Evolutionary conservation across 2,113 vertebrate species (phyloP).

Genomic region (Alligator mississippiensis): DNA sequence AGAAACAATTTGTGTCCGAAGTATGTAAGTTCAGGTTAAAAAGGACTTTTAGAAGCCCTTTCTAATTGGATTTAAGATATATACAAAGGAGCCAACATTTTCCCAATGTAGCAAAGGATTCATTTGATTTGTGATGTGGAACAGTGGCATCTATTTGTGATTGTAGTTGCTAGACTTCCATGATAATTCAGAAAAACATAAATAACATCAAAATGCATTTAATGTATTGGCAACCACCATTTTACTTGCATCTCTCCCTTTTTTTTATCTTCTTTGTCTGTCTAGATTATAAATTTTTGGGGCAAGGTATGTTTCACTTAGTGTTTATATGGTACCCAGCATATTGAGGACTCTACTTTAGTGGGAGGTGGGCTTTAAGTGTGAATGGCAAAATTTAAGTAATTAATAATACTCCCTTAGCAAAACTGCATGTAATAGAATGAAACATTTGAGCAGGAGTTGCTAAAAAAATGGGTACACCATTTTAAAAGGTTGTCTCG

Average conservation of each 20-base stretch:
- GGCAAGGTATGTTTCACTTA: neutral
- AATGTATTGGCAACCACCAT: neutral
- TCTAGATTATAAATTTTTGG: neutral
- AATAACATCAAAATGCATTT: neutral
- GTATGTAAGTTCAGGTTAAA: neutral
- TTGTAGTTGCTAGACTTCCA: neutral
- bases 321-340: fast-evolving
- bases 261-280: neutral
- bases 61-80: neutral
- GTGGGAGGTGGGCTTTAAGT: neutral
- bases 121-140: neutral
- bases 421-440: neutral
- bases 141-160: neutral
- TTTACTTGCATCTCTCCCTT: neutral
- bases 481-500: neutral
- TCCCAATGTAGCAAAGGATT: neutral
- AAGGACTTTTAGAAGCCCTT: neutral
- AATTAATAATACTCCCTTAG: neutral
- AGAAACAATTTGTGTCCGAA: neutral
- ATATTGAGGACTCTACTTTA: neutral
- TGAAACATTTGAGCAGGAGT: neutral
- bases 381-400: neutral
- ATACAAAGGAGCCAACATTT: neutral
- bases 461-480: neutral
- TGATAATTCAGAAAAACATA: neutral